These are phyloP conservation scores for Hyppa rectilinea DNA, from an alignment of 2,888 invertebrate species.

Conservation along the genomic window DNA sequence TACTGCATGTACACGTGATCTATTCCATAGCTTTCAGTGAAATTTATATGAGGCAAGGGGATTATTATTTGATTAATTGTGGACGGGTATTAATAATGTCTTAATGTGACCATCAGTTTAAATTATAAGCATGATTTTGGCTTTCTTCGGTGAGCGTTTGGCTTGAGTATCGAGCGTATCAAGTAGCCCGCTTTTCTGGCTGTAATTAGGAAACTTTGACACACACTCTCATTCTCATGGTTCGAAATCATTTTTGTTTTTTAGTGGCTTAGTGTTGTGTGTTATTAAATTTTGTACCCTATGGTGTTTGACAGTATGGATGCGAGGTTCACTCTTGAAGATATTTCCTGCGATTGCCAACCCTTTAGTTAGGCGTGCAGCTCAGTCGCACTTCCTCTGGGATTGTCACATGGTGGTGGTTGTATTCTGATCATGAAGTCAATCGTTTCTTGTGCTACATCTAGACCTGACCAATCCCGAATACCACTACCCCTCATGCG, in stretches of 20 bases:
- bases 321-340: too few relatives aligned
- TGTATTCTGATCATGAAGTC: constrained; percentile 2
- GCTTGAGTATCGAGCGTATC: not conserved
- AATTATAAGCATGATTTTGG: constrained; percentile 18
- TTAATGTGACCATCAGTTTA: constrained; percentile 8
- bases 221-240: not conserved
- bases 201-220: not conserved
- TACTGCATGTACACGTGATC: constrained; percentile 33
- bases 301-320: too few relatives aligned
- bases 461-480: constrained; percentile 41
- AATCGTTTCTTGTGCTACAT: not conserved
- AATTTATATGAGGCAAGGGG: constrained; percentile 51
- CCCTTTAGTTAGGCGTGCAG: not conserved
- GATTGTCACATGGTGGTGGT: not conserved
- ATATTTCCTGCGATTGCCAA: not conserved
- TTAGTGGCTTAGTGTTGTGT: not conserved
- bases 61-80: constrained; percentile 57
- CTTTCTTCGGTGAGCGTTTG: not conserved
- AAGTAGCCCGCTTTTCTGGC: too few relatives aligned
- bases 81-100: constrained; percentile 28
- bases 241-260: not conserved
- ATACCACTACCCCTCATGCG: constrained; percentile 29
- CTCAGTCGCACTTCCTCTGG: not conserved
- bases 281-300: too few relatives aligned
- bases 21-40: constrained; percentile 33